Percentiles rank a stretch among this genome's conserved stretches.
Evolutionary conservation across 2,888 invertebrate species (phyloP).

Genomic region (Sicus ferrugineus): DNA sequence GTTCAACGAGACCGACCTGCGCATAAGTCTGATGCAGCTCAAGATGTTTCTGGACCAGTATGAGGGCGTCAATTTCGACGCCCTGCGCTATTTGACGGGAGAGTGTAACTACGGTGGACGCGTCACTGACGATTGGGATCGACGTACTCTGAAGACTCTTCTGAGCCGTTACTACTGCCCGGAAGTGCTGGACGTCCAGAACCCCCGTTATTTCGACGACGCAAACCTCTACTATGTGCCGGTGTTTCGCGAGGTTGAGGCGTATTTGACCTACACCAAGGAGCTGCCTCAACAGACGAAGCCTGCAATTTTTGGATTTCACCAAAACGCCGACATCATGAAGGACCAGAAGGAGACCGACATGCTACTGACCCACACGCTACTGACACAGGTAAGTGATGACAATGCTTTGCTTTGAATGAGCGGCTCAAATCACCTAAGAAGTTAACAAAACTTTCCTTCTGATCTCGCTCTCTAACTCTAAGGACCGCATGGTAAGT

Average conservation of each 20-base stretch:
- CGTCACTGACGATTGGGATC: conserved; percentile 96
- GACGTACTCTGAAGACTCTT: conserved; percentile 84
- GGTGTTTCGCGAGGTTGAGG: conserved; percentile 74
- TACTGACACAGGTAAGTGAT: conserved; percentile 77
- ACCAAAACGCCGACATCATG: conserved; percentile 91
- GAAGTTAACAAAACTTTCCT: conserved; percentile 20
- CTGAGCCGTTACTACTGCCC: conserved; percentile 81
- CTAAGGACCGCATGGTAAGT: conserved; percentile 65
- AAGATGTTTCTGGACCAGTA: conserved; percentile 87
- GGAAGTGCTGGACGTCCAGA: conserved; percentile 70
- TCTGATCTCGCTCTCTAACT: conserved; percentile 36
- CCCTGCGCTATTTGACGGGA: conserved; percentile 88
- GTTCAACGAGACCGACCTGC: conserved; percentile 93
- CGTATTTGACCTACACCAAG: conserved; percentile 73
- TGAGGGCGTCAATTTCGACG: conserved; percentile 82
- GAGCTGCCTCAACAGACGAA: conserved; percentile 79
- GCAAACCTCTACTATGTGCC: conserved; percentile 78
- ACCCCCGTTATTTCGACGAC: conserved; percentile 73
- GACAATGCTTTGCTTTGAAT: neutral
- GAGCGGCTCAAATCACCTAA: too few species aligned
- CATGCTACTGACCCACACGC: conserved; percentile 75
- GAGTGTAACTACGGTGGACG: conserved; percentile 97
- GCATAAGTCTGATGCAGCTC: conserved; percentile 87
- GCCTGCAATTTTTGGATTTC: conserved; percentile 90
- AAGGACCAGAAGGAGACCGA: conserved; percentile 89